Evolutionary conservation across 2,888 invertebrate genomes (phyloP), one percentile per base, ranked within the genome.

Genomic region (Cyclophora punctaria): DNA sequence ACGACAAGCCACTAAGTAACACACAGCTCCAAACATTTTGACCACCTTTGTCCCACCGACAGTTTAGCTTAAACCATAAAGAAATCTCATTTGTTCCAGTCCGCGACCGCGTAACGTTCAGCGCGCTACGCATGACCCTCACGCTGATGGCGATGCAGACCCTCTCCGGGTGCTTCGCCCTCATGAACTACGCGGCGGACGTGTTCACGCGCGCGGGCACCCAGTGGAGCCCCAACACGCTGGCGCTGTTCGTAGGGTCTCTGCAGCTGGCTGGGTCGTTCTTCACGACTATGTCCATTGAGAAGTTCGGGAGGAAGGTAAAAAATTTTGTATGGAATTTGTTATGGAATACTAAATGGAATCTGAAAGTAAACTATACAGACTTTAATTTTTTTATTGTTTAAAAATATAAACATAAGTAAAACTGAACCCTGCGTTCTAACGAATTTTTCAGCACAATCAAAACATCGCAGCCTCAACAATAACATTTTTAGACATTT

Each of bases 171-270:
- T 75, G 80, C 68, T 85, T 84, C 69, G 82, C 83, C 52, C 75
- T 84, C 47, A 80, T 83, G 77, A 79, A 81, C 69, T 83, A 81
- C 62, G 83, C 82, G 2, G 72, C 80, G 0, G 75, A 80, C 49
- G 78, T 85, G 58, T 89, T 89, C 72, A 41, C 56, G 3, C 64
- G 80, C 7, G 76, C 89, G 57, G 90, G 90, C 75, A 84, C 87
- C 59, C 73, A 80, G 70, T 90, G 90, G 90, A 90, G 89, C 57
- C 77, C 82, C 34, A 76, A 83, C 67, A 71, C 69, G 4, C 60
- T 82, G 37, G 77, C 83, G 0, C 64, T 83, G 7, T 64, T 80
- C 41, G 69, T 83, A 48, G 83, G 79, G 0, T 71, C 78, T 0
- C 49, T 81, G 42, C 82, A 82, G 44, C 58, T 83, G 6, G 75